These are phyloP conservation scores for Calypte anna DNA, from an alignment of 2,113 vertebrate species.

Conservation along the genomic window DNA sequence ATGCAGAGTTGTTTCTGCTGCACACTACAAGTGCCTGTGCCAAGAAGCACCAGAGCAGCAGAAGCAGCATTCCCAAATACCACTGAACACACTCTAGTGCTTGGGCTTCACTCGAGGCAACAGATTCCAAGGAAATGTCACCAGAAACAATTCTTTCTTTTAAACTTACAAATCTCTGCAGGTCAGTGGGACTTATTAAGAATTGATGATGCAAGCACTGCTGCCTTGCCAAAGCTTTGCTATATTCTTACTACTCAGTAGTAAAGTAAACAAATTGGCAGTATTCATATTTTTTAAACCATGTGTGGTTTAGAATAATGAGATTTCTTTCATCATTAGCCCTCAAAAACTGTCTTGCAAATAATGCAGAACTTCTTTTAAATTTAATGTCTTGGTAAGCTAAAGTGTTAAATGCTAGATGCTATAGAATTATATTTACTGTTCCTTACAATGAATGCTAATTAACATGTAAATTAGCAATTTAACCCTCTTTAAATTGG, in stretches of 20 bases:
- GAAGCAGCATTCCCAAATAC: constrained; percentile 69
- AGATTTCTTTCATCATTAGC: constrained; percentile 52
- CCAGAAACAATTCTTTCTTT: constrained; percentile 47
- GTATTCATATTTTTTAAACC: constrained; percentile 43
- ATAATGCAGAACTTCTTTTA: constrained; percentile 41
- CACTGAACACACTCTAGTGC: constrained; percentile 50
- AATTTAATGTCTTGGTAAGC: constrained; percentile 57
- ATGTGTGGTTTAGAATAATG: constrained; percentile 45
- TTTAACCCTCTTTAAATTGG: constrained; percentile 66
- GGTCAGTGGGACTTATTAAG: constrained; percentile 24
- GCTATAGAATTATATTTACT: constrained; percentile 57
- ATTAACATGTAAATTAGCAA: constrained; percentile 75
- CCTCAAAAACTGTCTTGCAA: constrained; percentile 28
- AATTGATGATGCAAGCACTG: background rate
- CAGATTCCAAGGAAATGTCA: constrained; percentile 74
- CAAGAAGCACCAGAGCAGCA: background rate
- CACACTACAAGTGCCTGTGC: background rate
- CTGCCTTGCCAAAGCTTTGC: background rate
- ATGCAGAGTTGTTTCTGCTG: constrained; percentile 2
- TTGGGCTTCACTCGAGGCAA: constrained; percentile 39
- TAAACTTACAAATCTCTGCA: constrained; percentile 32
- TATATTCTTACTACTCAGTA: constrained; percentile 13
- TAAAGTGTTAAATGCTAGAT: constrained; percentile 66
- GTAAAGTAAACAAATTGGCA: constrained; percentile 56
- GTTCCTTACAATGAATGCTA: constrained; percentile 63